Evolutionary conservation across 2,888 invertebrate genomes (phyloP).

Genomic region (Hyposoter dolosus): DNA sequence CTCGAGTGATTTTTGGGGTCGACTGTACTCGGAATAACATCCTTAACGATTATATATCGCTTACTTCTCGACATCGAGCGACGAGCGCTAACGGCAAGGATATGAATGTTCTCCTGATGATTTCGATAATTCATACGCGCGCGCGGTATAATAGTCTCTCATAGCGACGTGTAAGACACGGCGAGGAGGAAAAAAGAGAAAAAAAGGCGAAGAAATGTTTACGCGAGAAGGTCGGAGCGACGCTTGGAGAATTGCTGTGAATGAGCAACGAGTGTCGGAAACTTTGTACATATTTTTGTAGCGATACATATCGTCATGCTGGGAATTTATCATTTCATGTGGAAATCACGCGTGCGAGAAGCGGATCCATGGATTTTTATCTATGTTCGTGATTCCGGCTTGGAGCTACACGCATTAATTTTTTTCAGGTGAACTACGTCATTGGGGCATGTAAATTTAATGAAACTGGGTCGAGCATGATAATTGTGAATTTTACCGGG

Average conservation of each 20-base stretch:
- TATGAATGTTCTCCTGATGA: slow-evolving; percentile 29
- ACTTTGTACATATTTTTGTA: slow-evolving; percentile 31
- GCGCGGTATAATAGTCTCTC: not conserved
- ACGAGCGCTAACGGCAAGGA: slow-evolving; percentile 56
- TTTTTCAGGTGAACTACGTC: not conserved
- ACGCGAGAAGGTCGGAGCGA: slow-evolving; percentile 40
- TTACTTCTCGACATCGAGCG: slow-evolving; percentile 11
- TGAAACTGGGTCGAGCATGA: not conserved
- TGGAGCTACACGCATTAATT: not conserved
- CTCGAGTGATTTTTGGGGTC: not conserved
- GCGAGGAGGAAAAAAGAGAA: not conserved
- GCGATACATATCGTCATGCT: slow-evolving; percentile 8
- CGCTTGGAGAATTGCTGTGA: not conserved
- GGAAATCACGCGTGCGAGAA: not conserved
- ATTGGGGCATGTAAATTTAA: not conserved
- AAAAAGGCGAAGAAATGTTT: not conserved
- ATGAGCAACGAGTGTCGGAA: slow-evolving; percentile 8
- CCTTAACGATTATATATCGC: slow-evolving; percentile 13
- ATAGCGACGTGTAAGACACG: slow-evolving; percentile 9
- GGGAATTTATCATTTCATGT: slow-evolving; percentile 5
- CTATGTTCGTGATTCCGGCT: not conserved
- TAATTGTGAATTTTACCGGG: no score
- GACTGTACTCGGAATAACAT: slow-evolving; percentile 19
- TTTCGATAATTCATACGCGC: slow-evolving; percentile 51
- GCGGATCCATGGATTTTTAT: slow-evolving; percentile 1